Percentiles rank a stretch among this genome's conserved stretches.
phyloP scores from a whole-genome alignment of 2,113 vertebrate species.

The Brachyistius frenatus region DNA sequence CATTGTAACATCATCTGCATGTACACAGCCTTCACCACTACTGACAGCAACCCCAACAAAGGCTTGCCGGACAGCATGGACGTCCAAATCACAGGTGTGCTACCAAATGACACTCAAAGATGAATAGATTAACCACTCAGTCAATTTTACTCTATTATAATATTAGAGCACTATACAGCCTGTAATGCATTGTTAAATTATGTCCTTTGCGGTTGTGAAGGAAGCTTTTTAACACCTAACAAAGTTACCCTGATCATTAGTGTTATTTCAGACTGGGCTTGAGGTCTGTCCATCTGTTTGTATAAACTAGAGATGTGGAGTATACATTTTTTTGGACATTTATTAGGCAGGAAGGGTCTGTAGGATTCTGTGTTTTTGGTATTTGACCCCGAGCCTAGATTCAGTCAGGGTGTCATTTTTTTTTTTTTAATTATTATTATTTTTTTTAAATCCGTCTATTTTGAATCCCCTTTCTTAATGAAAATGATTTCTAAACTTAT shows the following conservation, averaged over 20 bases:
- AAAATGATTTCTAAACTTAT: neutral
- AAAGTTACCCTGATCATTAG: too few relatives aligned
- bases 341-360: too few relatives aligned
- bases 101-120: neutral
- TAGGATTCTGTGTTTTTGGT: neutral
- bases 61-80: conserved; percentile 74
- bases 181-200: too few relatives aligned
- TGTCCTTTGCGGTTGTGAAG: too few relatives aligned
- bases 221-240: too few relatives aligned
- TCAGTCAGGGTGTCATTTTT: neutral
- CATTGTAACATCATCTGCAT: conserved; percentile 91
- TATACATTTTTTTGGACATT: too few relatives aligned
- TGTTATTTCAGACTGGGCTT: too few relatives aligned
- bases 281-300: too few relatives aligned
- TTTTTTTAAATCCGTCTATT: neutral
- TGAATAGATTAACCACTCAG: neutral
- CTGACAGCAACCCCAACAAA: conserved; percentile 82
- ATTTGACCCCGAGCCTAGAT: neutral
- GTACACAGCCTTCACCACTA: conserved; percentile 89
- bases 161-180: too few relatives aligned
- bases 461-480: neutral
- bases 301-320: too few relatives aligned
- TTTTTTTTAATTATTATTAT: too few relatives aligned
- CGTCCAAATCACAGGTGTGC: conserved; percentile 86
- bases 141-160: neutral